Base-by-base conservation (phyloP, 2,888 invertebrate genomes). In the Rhogogaster chlorosoma region DNA sequence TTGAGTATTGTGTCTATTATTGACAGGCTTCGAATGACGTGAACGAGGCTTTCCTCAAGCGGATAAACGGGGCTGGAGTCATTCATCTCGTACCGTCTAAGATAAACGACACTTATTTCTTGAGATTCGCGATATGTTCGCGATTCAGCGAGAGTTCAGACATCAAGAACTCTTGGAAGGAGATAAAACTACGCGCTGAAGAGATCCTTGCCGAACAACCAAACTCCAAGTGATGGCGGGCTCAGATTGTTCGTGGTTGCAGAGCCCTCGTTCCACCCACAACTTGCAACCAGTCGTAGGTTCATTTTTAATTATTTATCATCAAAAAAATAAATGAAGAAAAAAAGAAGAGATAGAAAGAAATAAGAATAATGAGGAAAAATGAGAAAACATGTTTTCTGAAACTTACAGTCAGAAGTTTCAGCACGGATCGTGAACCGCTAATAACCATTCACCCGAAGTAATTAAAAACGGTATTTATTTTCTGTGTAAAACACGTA, bases 81-180 rank as follows among this genome's bases (percentile, higher is more conserved):
- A 98, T 99, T 87, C 98, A 99, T 92, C 94, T 99, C 91, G 98
- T 99, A 22, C 99, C 99, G 0, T 97, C 98, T 0, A 97, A 97
- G 93, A 97, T 98, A 85, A 95, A 96, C 71, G 98, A 97, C 86
- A 95, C 95, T 0, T 99, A 97, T 93, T 98, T 99, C 94, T 94
- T 99, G 77, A 95, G 99, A 86, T 95, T 99, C 93, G 98, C 98
- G 0, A 95, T 99, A 86, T 99, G 99, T 92, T 98, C 99, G 0
- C 95, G 98, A 85, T 97, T 95, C 90, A 97, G 97, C 2, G 96
- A 97, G 91, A 95, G 96, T 36, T 95, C 95, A 85, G 99, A 99
- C 90, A 97, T 99, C 89, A 95, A 96, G 61, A 95, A 96, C 88
- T 97, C 98, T 0, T 99, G 98, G 98, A 95, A 96, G 42, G 99